A percentile compares a stretch with the other conserved stretches of the same genome.
phyloP scores from a whole-genome alignment of 2,113 vertebrate genomes.

The Pseudopipra pipra region DNA sequence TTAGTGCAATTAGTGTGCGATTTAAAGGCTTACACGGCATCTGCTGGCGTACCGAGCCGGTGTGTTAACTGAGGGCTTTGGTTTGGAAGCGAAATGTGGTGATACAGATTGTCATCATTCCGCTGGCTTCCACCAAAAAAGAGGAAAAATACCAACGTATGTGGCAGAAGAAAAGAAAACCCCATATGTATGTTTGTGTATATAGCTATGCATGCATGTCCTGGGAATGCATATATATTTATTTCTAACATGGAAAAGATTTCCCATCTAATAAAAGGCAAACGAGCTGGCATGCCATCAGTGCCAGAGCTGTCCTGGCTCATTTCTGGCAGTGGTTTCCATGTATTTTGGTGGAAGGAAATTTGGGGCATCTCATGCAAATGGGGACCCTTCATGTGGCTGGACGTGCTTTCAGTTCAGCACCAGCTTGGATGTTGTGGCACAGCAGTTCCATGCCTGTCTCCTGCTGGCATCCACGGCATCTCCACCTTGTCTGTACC shows the following conservation, averaged over 20 bases:
- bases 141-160: background rate
- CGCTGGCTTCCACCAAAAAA: background rate
- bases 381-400: fast-evolving
- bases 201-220: background rate
- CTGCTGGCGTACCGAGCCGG: slow-evolving; percentile 68
- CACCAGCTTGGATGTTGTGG: background rate
- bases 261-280: background rate
- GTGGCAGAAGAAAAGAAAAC: background rate
- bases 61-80: slow-evolving; percentile 36
- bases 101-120: slow-evolving; percentile 30
- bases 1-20: slow-evolving; percentile 80
- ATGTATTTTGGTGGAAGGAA: background rate
- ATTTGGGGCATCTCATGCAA: fast-evolving
- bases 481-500: background rate
- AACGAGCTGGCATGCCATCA: background rate
- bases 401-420: background rate
- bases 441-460: background rate
- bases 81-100: slow-evolving; percentile 1
- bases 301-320: background rate
- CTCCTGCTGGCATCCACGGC: background rate
- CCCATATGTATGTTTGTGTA: background rate
- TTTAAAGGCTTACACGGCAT: slow-evolving; percentile 82
- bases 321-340: background rate
- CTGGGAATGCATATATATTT: background rate
- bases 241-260: background rate